These are phyloP conservation scores for Argopecten irradians DNA, from an alignment of 1,140 invertebrate genomes.

Conservation along the genomic window DNA sequence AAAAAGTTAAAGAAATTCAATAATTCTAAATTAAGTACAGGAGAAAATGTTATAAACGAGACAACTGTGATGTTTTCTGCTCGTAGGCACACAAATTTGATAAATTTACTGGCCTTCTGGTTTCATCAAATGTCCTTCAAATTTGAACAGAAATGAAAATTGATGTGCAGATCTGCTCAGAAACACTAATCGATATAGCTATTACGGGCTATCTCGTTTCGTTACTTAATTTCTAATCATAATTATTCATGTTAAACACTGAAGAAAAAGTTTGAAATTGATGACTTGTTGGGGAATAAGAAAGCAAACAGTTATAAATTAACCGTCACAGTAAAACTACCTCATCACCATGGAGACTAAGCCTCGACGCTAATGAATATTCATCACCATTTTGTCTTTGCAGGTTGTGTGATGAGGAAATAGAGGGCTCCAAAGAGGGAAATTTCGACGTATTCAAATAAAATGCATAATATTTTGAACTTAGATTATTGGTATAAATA, in stretches of 20 bases:
- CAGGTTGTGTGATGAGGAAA: background rate
- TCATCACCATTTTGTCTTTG: background rate
- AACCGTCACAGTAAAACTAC: background rate
- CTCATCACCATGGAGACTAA: background rate
- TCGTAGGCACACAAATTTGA: background rate
- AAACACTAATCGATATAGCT: background rate
- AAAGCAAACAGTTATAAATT: background rate
- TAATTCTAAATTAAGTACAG: background rate
- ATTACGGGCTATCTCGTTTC: background rate
- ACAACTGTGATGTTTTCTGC: background rate
- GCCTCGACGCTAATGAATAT: background rate
- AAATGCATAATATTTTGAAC: constrained; percentile 10
- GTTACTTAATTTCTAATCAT: constrained; percentile 12
- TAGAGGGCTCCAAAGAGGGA: background rate
- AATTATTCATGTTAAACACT: constrained; percentile 1
- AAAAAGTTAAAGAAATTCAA: background rate
- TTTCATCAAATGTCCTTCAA: constrained; percentile 17
- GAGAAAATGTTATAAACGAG: background rate
- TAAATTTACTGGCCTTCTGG: background rate
- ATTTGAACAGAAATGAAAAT: background rate
- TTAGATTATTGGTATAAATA: background rate
- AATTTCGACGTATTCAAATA: background rate
- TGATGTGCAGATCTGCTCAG: background rate
- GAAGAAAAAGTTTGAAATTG: background rate
- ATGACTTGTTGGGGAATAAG: background rate